Conservation (phyloP, 2,888 invertebrate species). For the Amiota mariae region DNA sequence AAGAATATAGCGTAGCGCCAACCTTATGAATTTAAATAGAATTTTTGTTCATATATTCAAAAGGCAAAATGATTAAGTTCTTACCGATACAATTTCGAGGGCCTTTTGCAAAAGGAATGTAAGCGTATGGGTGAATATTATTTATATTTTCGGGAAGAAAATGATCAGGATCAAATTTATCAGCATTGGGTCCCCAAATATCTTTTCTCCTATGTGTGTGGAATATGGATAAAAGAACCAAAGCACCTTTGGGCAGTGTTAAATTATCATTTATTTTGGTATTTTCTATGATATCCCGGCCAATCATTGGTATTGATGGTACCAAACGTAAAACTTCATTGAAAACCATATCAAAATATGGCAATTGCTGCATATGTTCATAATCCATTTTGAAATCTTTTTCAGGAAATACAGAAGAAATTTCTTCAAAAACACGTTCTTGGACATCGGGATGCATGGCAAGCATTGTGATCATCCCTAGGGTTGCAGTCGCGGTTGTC, state of each 20-base stretch:
- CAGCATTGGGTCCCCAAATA: conserved; percentile 56
- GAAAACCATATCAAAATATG: conserved; percentile 56
- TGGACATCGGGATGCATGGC: conserved; percentile 24
- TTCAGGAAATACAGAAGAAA: conserved; percentile 8
- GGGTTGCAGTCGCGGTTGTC: conserved; percentile 3
- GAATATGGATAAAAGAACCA: conserved; percentile 47
- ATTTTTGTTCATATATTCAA: too few species aligned
- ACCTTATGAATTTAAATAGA: conserved; percentile 38
- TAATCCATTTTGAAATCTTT: conserved; percentile 18
- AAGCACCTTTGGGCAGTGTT: conserved; percentile 46
- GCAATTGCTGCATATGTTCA: conserved; percentile 38
- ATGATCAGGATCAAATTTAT: conserved; percentile 53
- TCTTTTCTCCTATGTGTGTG: conserved; percentile 50
- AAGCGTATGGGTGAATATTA: conserved; percentile 52
- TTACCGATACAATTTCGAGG: conserved; percentile 58
- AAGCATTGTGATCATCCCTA: neutral
- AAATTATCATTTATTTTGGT: conserved; percentile 40
- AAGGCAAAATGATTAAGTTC: conserved; percentile 19
- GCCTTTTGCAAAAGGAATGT: conserved; percentile 60
- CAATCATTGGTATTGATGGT: conserved; percentile 52
- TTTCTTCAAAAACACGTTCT: conserved; percentile 25
- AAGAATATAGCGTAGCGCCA: conserved; percentile 50
- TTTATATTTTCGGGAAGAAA: conserved; percentile 50
- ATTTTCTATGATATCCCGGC: conserved; percentile 44
- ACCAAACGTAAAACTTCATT: conserved; percentile 54